These are phyloP conservation scores for Dryoscopus gambensis DNA, from an alignment of 2,113 vertebrate species.

Conservation along the genomic window DNA sequence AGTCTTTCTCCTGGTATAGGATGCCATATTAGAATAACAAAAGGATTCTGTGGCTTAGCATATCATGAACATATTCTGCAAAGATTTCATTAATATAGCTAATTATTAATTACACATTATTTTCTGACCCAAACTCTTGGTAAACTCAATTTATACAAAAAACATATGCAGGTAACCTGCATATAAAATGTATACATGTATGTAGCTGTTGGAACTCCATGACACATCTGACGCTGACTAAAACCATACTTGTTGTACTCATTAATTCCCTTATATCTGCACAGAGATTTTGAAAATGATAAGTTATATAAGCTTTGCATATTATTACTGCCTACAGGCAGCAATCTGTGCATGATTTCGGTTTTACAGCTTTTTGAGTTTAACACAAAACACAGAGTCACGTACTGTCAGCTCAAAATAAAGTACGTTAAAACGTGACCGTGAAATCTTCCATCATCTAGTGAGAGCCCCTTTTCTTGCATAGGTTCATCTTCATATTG, in stretches of 20 bases:
- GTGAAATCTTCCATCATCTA: background rate
- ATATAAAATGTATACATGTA: background rate
- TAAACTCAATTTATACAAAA: background rate
- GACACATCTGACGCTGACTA: background rate
- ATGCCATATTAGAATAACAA: background rate
- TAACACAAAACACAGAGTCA: background rate
- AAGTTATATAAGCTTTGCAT: constrained; percentile 7
- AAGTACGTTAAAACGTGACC: background rate
- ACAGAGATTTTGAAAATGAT: background rate
- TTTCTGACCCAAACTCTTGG: background rate
- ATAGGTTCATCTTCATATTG: background rate
- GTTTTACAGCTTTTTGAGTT: background rate
- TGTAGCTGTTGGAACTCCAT: background rate
- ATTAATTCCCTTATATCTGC: background rate
- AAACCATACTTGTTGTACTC: background rate
- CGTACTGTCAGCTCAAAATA: constrained; percentile 3
- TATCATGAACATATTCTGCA: background rate
- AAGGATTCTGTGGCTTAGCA: background rate
- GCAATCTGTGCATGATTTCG: background rate
- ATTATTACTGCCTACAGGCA: constrained; percentile 19
- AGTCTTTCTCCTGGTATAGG: background rate
- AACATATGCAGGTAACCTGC: background rate
- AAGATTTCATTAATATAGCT: background rate
- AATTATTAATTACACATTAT: background rate
- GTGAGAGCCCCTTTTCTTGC: background rate